Evolutionary conservation across 2,888 invertebrate genomes (phyloP), one percentile per base, ranked within the genome.

Genomic region (Carterocephalus palaemon): DNA sequence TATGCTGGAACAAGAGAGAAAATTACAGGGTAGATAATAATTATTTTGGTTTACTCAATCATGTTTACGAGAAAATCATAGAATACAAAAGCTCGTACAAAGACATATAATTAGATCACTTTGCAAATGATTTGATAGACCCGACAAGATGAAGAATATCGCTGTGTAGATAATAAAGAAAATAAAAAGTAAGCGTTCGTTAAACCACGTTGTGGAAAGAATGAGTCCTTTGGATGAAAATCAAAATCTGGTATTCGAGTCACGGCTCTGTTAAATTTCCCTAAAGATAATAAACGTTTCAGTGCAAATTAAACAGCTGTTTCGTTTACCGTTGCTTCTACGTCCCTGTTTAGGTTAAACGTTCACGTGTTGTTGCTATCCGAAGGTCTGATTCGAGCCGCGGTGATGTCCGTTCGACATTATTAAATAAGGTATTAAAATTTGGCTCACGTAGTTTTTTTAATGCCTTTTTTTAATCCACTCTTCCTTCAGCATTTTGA

Each of bases 251-350:
- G 57, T 59, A 76, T 63, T 68, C 75, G 42, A 58, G 77, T 72
- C 81, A 81, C 81, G 81, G 66, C 62, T 68, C 62, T 54, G 71
- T 64, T 70, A 70, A 79, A 80, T 81, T 79, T 79, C 75, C 78
- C 79, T 72, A 74, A 82, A 79, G 79, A 78, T 80, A 80, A 81
- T 77, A 78, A 79, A 79, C 72, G 75, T 72, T 70, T 47, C 65
- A 59, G 71, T 70, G 65, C 69, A 75, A 81, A 79, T 80, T 76
- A 78, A 79, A 78, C 77, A 72, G 70, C 70, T 72, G 70, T 72
- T 71, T 63, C 60, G 64, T 59, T 56, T 54, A 43, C 36, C 26
- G 22, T 36, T 28, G 24, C 41, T 33, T 24, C 31, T 15, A 33
- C 16, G 8, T 16, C 15, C 22, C 33, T 41, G 24, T 41, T 41